Evolutionary conservation across 2,113 vertebrate genomes (phyloP).

Genomic region (Neodon shergylaensis): DNA sequence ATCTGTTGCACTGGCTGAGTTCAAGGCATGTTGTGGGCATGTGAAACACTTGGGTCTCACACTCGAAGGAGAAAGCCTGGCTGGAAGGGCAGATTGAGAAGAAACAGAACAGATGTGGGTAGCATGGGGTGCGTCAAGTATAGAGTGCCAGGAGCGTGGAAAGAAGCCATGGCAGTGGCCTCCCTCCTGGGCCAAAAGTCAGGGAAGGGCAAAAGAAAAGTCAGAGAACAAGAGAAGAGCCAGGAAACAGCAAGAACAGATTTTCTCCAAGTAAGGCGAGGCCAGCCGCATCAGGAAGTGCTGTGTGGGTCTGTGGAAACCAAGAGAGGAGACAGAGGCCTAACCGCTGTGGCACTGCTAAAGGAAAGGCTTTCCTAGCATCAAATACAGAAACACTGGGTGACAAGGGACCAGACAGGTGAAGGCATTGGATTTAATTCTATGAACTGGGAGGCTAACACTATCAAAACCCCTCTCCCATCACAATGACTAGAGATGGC

Average conservation of each 20-base stretch:
- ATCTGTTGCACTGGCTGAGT: not conserved
- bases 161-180: not conserved
- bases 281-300: not conserved
- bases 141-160: not conserved
- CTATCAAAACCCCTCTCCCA: not conserved
- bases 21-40: not conserved
- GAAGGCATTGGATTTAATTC: not conserved
- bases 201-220: not conserved
- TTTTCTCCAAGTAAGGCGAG: slow-evolving; percentile 20
- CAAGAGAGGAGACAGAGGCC: not conserved
- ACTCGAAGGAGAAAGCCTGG: not conserved
- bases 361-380: not conserved
- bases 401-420: not conserved
- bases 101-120: not conserved
- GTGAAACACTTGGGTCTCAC: not conserved
- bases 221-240: not conserved
- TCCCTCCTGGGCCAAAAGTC: not conserved
- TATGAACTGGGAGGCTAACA: not conserved
- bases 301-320: not conserved
- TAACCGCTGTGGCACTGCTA: not conserved
- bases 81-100: not conserved
- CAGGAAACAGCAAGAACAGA: not conserved
- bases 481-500: not conserved
- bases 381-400: not conserved
- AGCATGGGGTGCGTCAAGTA: no score